Evolutionary conservation across 2,113 vertebrate genomes (phyloP).

Genomic region (Rhagologus leucostigma): DNA sequence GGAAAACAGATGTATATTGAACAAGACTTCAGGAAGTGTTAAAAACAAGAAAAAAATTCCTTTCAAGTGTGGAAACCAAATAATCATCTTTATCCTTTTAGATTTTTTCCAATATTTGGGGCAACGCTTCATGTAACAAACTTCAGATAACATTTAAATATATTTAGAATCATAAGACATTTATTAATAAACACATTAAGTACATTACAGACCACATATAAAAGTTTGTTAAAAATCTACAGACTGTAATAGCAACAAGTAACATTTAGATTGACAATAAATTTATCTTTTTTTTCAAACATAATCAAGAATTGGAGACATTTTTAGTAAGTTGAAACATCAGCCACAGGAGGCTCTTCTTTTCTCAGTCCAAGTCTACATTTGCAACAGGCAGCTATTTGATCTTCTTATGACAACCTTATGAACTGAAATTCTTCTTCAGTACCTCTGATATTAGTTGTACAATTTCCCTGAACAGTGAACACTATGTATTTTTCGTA

Average conservation of each 20-base stretch:
- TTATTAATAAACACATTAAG: background rate
- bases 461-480: background rate
- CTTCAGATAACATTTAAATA: background rate
- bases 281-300: background rate
- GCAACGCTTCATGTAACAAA: background rate
- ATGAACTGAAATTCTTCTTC: background rate
- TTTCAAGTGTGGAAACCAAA: background rate
- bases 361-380: background rate
- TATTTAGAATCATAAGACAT: background rate
- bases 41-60: background rate
- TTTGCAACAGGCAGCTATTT: background rate
- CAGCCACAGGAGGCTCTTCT: accelerated
- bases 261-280: background rate
- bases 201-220: background rate
- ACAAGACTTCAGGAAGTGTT: background rate
- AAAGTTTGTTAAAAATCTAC: background rate
- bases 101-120: background rate
- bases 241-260: background rate
- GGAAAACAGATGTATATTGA: background rate
- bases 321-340: background rate
- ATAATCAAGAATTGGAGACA: background rate
- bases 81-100: background rate
- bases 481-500: background rate
- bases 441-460: background rate
- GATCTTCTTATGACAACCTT: background rate